Evolutionary conservation across 2,888 invertebrate genomes (phyloP), one percentile per base, ranked within the genome.

Genomic region (Cataglyphis altisquamis): DNA sequence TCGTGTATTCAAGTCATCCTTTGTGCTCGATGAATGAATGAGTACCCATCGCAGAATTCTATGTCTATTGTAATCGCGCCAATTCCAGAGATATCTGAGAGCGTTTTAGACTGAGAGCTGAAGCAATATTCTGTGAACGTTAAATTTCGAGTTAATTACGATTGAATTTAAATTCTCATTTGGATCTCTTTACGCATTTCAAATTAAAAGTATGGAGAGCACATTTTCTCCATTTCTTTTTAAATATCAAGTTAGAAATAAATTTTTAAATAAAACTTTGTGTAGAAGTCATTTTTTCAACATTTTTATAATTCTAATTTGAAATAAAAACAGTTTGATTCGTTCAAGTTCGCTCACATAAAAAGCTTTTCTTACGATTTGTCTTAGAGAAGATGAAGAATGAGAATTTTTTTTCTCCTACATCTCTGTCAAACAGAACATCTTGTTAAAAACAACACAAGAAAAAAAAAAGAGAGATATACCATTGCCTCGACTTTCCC

Each of bases 11-110:
- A 32, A 48, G 52, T 68, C 52, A 32, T 70, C 25, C 45, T 72
- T 60, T 70, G 45, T 70, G n/a, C 55, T 8, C 55, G 12, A 32
- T 36, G 60, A 57, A 70, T 57, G 18, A 72, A 80, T 36, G 64
- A 29, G 4, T 39, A 64, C 2, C 67, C 29, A 36, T 25, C 18
- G 36, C 21, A n/a, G 18, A 64, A 32, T 39, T n/a, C n/a, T 18
- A 29, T 36, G 32, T 55, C 55, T 39, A 52, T 18, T 75, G 52
- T 52, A 75, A 66, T 36, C 15, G 36, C 4, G 52, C 66, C 52
- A 36, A 52, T 75, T 75, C 12, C 18, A 12, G 18, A 52, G 25
- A 48, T 55, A 25, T 39, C 29, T 32, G 21, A 8, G 12, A 66
- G 6, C 3, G 29, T 55, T 12, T 39, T 15, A 3, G 39, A n/a